Evolutionary conservation across 2,888 invertebrate species (phyloP).

Genomic region (Scaptomyza polygonia): DNA sequence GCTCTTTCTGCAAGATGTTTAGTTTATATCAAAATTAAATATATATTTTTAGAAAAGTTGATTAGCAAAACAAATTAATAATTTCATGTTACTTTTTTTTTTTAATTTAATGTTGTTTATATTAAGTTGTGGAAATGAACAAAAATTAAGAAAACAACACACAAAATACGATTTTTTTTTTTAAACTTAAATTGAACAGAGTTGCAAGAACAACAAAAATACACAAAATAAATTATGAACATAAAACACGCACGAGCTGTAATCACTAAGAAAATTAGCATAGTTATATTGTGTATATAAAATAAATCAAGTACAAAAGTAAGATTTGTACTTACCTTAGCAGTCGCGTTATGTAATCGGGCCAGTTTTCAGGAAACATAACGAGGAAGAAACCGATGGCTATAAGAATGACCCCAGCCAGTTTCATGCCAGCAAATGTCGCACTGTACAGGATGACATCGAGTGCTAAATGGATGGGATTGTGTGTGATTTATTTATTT

Average conservation of each 20-base stretch:
- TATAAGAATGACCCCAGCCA: conserved; percentile 96
- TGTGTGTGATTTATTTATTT: conserved; percentile 2
- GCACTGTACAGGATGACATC: conserved; percentile 94
- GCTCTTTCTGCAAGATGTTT: conserved; percentile 85
- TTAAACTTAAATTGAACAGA: conserved; percentile 18
- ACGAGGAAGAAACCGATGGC: conserved; percentile 96
- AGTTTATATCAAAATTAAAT: conserved; percentile 73
- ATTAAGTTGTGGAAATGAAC: conserved; percentile 45
- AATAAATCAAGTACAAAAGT: no score
- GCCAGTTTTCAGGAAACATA: conserved; percentile 98
- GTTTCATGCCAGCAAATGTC: conserved; percentile 96
- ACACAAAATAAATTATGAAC: conserved; percentile 19
- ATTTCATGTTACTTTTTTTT: conserved; percentile 25
- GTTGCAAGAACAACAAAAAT: conserved; percentile 36
- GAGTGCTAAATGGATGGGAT: conserved; percentile 87
- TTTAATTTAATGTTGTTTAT: conserved; percentile 35
- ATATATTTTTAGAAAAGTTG: conserved; percentile 57
- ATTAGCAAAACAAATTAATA: conserved; percentile 39
- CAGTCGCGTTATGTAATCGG: conserved; percentile 95
- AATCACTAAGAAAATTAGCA: conserved; percentile 69
- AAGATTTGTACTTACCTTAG: conserved; percentile 88
- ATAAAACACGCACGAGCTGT: conserved; percentile 56
- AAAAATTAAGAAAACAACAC: conserved; percentile 21
- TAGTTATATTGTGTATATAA: conserved; percentile 46
- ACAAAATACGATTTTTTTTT: conserved; percentile 13